Percentiles rank a stretch among this genome's conserved stretches.
Conservation (phyloP, 2,797 vertebrate species). For the Octomys mimax region DNA sequence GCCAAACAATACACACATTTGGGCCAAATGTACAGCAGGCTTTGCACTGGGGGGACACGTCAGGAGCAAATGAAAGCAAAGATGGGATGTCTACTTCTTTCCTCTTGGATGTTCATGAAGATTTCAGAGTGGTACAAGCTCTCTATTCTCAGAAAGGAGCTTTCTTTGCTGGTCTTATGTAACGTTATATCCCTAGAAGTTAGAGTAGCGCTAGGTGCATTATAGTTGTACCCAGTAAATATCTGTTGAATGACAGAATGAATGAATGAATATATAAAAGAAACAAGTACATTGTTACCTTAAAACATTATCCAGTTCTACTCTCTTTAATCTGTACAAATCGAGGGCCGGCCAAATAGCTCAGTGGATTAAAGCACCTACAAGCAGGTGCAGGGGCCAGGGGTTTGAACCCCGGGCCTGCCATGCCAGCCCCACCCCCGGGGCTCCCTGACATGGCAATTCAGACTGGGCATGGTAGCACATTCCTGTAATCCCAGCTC, state of each 20-base stretch:
- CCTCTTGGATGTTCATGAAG: background rate
- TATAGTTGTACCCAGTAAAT: background rate
- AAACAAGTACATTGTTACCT: background rate
- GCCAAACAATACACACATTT: constrained; percentile 21
- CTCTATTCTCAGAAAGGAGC: background rate
- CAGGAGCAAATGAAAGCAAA: constrained; percentile 62
- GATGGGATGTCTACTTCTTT: background rate
- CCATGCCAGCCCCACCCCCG: no score
- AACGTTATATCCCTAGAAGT: background rate
- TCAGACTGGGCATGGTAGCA: no score
- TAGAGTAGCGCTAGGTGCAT: background rate
- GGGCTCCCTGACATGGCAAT: no score
- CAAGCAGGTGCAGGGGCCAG: no score
- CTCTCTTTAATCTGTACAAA: background rate
- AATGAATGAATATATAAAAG: background rate
- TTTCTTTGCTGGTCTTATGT: background rate
- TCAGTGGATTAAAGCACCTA: no score
- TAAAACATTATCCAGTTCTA: background rate
- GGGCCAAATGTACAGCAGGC: background rate
- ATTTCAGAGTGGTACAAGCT: background rate
- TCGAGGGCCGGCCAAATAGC: background rate
- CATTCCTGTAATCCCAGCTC: no score
- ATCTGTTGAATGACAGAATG: background rate
- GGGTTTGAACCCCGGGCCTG: no score
- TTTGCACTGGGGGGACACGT: background rate